Conservation (phyloP, 2,113 vertebrate genomes). For the Tachysurus vachellii region DNA sequence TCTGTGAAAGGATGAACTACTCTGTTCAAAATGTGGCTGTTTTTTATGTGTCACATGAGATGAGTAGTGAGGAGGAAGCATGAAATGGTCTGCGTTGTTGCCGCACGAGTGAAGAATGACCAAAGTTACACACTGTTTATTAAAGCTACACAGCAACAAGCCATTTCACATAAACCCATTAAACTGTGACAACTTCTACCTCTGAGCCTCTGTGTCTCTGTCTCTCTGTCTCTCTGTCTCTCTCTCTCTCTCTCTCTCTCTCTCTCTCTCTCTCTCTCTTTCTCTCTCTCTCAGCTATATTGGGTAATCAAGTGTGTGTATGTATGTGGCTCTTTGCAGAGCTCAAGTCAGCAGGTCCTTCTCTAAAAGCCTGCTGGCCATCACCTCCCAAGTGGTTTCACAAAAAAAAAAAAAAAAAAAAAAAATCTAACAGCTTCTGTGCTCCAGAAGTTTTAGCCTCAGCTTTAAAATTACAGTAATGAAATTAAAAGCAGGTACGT, state of each 20-base stretch:
- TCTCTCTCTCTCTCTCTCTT: not conserved
- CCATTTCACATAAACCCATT: conserved; percentile 39
- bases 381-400: not conserved
- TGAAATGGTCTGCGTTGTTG: conserved; percentile 10
- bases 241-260: conserved; percentile 17
- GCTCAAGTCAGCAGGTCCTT: not conserved
- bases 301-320: conserved; percentile 18
- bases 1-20: not conserved
- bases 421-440: conserved; percentile 65
- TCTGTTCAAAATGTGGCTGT: not conserved
- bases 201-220: conserved; percentile 18
- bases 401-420: conserved; percentile 7
- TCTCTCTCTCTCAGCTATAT: conserved; percentile 17
- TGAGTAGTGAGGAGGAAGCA: not conserved
- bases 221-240: conserved; percentile 16
- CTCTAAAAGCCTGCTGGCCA: conserved; percentile 6
- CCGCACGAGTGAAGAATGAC: conserved; percentile 13
- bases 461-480: not conserved
- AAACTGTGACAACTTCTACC: conserved; percentile 42
- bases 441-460: not conserved
- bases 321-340: not conserved
- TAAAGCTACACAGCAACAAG: conserved; percentile 27
- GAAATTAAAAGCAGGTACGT: conserved; percentile 65
- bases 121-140: conserved; percentile 41
- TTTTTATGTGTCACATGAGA: not conserved